Evolutionary conservation across 2,888 invertebrate species (phyloP), one percentile per base, ranked within the genome.

Genomic region (Dyspetes luteomarginatus): DNA sequence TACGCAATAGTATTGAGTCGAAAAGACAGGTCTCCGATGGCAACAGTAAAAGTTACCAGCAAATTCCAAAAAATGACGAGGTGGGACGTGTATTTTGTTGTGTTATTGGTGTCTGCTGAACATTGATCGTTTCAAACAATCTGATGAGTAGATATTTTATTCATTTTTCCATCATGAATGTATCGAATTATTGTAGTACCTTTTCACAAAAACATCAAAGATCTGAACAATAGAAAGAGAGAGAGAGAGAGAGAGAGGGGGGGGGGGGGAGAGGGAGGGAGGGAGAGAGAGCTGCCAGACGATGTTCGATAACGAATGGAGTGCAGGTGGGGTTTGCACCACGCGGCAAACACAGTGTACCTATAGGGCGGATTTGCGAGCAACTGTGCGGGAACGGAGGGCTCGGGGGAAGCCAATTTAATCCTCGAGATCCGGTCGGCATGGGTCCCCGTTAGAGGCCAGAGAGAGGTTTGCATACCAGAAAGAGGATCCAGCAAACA

Each of bases 351-450:
- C 73, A 60, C 68, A 56, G 73, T 36, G 72, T 64, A 77, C 65
- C 72, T 67, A 72, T 67, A 72, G 65, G 72, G 50, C 58, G 77
- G 77, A 78, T 74, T 77, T 69, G 81, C 74, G 73, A 74, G 74
- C 50, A 60, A 67, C 65, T 48, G 30, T 22, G 43, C 19, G 56
- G 62, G 62, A 41, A 52, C 50, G 17, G 74, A n/a, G 28, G 26
- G 45, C 45, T 19, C 19, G 19, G 36, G 50, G 62, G 58, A 22
- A 73, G 76, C 73, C 81, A 77, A 81, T 81, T 81, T 81, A 81
- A 81, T 81, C 77, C 73, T 65, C 64, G 68, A 73, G 81, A 77
- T 81, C 68, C 81, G 77, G 64, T 65, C 50, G 67, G 73, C 75
- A 62, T 69, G 30, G 52, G 72, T 52, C 52, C 30, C 60, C 3